These are phyloP conservation scores for Premnoplex brunnescens DNA, from an alignment of 2,797 vertebrate genomes.

Conservation along the genomic window DNA sequence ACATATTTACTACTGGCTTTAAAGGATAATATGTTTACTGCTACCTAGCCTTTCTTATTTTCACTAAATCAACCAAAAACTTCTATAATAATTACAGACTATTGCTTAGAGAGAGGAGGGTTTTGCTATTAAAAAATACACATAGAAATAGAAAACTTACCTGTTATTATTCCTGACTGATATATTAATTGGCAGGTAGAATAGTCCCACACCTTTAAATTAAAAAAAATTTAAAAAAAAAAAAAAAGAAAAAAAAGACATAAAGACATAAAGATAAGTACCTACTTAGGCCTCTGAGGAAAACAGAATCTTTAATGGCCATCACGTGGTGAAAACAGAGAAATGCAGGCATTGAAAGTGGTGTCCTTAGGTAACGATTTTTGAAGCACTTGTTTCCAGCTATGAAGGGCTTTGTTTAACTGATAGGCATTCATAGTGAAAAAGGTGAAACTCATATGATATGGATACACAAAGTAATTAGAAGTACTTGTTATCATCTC, in stretches of 20 bases:
- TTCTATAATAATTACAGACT: background rate
- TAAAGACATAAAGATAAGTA: background rate
- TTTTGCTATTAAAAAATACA: background rate
- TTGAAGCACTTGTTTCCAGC: background rate
- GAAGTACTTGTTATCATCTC: background rate
- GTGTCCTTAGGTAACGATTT: background rate
- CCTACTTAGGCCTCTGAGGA: background rate
- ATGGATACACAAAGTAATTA: background rate
- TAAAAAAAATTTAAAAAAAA: no score
- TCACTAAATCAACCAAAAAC: background rate
- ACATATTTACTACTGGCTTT: background rate
- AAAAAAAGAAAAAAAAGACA: background rate
- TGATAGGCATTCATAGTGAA: background rate
- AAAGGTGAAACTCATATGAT: background rate
- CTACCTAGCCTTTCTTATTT: background rate
- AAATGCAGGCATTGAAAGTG: background rate
- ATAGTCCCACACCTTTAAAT: slow-evolving; percentile 85
- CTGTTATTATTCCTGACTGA: slow-evolving; percentile 86
- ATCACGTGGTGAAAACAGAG: background rate
- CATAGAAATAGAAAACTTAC: slow-evolving; percentile 63
- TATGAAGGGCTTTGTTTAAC: background rate
- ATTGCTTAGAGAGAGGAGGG: background rate
- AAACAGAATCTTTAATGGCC: background rate
- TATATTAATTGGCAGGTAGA: slow-evolving; percentile 70
- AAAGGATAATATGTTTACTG: background rate